These are phyloP conservation scores for Forbesichthys agassizii DNA, from an alignment of 2,113 vertebrate genomes.

Conservation along the genomic window DNA sequence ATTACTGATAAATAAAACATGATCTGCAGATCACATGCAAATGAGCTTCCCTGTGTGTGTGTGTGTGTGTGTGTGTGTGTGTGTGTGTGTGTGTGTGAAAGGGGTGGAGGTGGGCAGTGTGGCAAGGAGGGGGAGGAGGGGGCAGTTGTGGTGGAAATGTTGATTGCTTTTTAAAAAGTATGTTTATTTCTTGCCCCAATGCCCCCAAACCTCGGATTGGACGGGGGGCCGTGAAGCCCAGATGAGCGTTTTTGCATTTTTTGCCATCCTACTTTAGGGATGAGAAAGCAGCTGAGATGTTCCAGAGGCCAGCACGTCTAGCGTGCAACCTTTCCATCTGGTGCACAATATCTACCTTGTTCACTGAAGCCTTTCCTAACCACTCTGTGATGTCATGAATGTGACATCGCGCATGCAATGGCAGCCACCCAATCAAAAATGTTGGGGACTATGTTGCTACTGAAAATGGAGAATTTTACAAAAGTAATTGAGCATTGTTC, in stretches of 20 bases:
- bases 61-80: neutral
- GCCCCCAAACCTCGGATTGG: conserved; percentile 71
- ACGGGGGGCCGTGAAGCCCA: conserved; percentile 49
- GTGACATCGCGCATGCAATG: neutral
- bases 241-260: neutral
- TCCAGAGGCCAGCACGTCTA: too few species aligned
- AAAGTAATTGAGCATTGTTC: too few species aligned
- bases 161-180: conserved; percentile 82
- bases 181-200: conserved; percentile 78
- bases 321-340: too few species aligned
- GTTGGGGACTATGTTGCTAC: too few species aligned
- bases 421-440: neutral
- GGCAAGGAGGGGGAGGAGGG: neutral
- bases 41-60: conserved; percentile 62
- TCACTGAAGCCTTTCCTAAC: neutral
- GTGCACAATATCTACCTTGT: neutral
- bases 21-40: conserved; percentile 82
- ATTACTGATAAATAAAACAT: conserved; percentile 89
- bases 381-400: neutral
- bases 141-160: conserved; percentile 73
- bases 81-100: too few species aligned
- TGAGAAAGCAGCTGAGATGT: neutral
- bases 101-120: neutral
- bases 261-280: neutral
- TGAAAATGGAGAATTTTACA: too few species aligned